A percentile compares a stretch with the other conserved stretches of the same genome.
Conservation (phyloP, 2,113 vertebrate genomes). For the Varanus komodoensis region DNA sequence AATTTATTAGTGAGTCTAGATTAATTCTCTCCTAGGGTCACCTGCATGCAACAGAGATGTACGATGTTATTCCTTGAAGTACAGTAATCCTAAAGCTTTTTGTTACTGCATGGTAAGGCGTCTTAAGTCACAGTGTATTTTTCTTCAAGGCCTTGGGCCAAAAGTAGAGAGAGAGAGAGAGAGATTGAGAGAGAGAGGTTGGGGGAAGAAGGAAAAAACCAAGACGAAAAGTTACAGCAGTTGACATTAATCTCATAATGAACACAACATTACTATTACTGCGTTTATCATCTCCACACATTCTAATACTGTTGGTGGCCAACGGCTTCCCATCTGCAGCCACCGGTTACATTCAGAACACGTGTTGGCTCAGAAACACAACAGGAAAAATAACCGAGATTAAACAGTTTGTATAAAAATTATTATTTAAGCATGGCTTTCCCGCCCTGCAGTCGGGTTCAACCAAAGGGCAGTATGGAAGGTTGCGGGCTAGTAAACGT, state of each 20-base stretch:
- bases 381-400: neutral
- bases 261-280: slow-evolving; percentile 78
- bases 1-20: slow-evolving; percentile 79
- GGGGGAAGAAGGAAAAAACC: slow-evolving; percentile 50
- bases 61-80: slow-evolving; percentile 74
- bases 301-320: slow-evolving; percentile 85
- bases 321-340: slow-evolving; percentile 71
- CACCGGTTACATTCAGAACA: slow-evolving; percentile 68
- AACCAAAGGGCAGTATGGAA: slow-evolving; percentile 49
- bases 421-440: slow-evolving; percentile 58
- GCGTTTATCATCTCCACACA: slow-evolving; percentile 80
- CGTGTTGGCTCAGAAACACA: slow-evolving; percentile 55
- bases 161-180: slow-evolving; percentile 25
- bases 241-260: slow-evolving; percentile 79
- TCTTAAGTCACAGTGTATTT: slow-evolving; percentile 91
- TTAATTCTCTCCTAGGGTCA: slow-evolving; percentile 84
- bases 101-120: slow-evolving; percentile 85
- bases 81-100: slow-evolving; percentile 81
- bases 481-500: neutral
- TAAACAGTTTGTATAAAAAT: slow-evolving; percentile 45
- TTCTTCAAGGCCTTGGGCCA: slow-evolving; percentile 79
- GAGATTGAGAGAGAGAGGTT: slow-evolving; percentile 8
- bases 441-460: slow-evolving; percentile 38
- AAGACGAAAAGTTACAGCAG: slow-evolving; percentile 73
- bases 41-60: slow-evolving; percentile 91